These are phyloP conservation scores for Nomada flava DNA, from an alignment of 2,888 invertebrate genomes.

Conservation along the genomic window DNA sequence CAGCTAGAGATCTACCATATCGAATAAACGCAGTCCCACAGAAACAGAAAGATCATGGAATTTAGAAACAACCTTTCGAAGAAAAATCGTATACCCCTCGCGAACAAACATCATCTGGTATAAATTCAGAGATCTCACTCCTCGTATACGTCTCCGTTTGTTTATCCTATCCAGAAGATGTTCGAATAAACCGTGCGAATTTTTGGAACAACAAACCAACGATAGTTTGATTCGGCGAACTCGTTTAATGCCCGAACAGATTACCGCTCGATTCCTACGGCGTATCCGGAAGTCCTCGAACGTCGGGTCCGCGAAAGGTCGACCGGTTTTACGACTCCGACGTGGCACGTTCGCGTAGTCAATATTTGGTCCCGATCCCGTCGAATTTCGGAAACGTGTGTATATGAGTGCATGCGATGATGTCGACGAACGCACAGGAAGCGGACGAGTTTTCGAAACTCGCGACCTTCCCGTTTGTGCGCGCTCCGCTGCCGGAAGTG, in stretches of 20 bases:
- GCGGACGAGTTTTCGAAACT: constrained; percentile 43
- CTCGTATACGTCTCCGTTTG: background rate
- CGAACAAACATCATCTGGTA: background rate
- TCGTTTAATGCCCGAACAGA: constrained; percentile 9
- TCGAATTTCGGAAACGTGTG: background rate
- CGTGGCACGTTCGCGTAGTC: constrained; percentile 25
- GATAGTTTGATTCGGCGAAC: background rate
- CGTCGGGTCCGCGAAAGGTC: constrained; percentile 10
- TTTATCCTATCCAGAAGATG: background rate
- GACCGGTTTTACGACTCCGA: constrained; percentile 25
- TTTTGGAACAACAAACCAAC: background rate
- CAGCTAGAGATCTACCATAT: constrained; percentile 38
- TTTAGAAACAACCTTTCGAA: background rate
- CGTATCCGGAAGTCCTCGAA: constrained; percentile 17
- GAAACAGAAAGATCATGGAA: background rate
- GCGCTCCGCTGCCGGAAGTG: constrained; percentile 66
- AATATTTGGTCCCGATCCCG: constrained; percentile 39
- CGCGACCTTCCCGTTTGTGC: constrained; percentile 51
- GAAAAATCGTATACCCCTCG: background rate
- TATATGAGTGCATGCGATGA: background rate
- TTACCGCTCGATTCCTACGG: background rate
- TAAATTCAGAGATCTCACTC: constrained; percentile 11
- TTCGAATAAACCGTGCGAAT: background rate
- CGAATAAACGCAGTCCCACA: background rate
- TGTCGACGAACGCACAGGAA: background rate